These are phyloP conservation scores for Oophaga sylvatica DNA, from an alignment of 2,797 vertebrate genomes.

Conservation along the genomic window DNA sequence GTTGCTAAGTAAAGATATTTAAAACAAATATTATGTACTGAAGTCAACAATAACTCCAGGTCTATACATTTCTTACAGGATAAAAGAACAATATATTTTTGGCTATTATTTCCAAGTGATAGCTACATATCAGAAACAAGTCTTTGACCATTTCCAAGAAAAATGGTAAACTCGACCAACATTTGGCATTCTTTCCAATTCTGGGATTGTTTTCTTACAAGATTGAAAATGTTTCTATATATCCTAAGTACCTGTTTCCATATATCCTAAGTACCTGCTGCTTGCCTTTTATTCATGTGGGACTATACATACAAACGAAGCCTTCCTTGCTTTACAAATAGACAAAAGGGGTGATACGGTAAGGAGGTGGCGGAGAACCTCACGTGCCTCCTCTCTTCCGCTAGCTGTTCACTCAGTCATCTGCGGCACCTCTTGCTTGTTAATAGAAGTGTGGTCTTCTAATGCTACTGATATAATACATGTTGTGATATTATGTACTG, in stretches of 20 bases:
- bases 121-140: not conserved
- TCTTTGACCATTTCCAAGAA: not conserved
- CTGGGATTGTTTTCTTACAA: not conserved
- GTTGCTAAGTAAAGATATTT: constrained; percentile 52
- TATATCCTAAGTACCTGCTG: not conserved
- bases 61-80: constrained; percentile 20
- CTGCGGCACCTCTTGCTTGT: too few species aligned
- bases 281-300: not conserved
- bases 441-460: too few species aligned
- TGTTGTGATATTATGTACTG: too few species aligned
- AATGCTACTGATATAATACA: too few species aligned
- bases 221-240: not conserved
- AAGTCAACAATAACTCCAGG: constrained; percentile 8
- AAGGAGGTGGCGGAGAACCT: too few species aligned
- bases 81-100: constrained; percentile 17
- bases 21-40: constrained; percentile 54
- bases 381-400: too few species aligned
- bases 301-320: not conserved
- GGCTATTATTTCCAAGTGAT: constrained; percentile 1
- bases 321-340: not conserved
- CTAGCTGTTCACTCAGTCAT: too few species aligned
- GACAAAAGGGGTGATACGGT: too few species aligned
- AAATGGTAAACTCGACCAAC: not conserved
- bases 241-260: not conserved
- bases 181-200: not conserved